Evolutionary conservation across 2,888 invertebrate genomes (phyloP), one percentile per base, ranked within the genome.

Genomic region (Petrolisthes cinctipes): DNA sequence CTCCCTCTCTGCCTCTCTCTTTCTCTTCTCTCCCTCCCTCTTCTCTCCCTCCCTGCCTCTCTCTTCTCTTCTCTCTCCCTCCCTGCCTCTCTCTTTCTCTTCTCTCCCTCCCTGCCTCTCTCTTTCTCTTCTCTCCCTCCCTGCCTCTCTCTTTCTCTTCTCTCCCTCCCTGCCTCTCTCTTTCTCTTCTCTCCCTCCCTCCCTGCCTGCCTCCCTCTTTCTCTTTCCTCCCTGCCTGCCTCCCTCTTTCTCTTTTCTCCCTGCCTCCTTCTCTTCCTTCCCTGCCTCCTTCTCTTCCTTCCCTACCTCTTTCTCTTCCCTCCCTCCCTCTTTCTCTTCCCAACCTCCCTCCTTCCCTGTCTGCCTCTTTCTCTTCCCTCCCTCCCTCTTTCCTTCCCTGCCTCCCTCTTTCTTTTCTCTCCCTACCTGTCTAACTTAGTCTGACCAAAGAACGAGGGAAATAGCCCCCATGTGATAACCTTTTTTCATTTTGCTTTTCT

Each of bases 91-190:
- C 6, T 23, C 23, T 23, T 76, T 37, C 37, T 37, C n/a, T 23
- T 76, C 37, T 23, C 76, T 23, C 37, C 37, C 37, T 9, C 76
- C 11, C 76, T 37, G n/a, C 37, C 23, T 11, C 37, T 11, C 6
- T 23, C 23, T 23, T 76, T 37, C n/a, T 5, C 37, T 37, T 75
- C 14, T 5, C 5, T 56, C 80, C n/a, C 56, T 80, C 71, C 53
- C 73, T 71, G n/a, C 73, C n/a, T 1, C 23, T 51, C 54, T 53
- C 53, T 6, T 23, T 0, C 23, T 23, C 23, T 23, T 37, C 23
- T 76, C 5, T 23, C 76, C 20, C 53, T 53, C 54, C 54, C 79
- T 79, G 53, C 20, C 81, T 81, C 81, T 81, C 81, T 57, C 81
- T 81, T 37, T 61, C 57, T 81, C 81, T 53, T 83, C 83, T 37